Percentiles rank a stretch among this genome's conserved stretches.
Conservation (phyloP, 2,113 vertebrate species). For the Anser brachyrhynchus region DNA sequence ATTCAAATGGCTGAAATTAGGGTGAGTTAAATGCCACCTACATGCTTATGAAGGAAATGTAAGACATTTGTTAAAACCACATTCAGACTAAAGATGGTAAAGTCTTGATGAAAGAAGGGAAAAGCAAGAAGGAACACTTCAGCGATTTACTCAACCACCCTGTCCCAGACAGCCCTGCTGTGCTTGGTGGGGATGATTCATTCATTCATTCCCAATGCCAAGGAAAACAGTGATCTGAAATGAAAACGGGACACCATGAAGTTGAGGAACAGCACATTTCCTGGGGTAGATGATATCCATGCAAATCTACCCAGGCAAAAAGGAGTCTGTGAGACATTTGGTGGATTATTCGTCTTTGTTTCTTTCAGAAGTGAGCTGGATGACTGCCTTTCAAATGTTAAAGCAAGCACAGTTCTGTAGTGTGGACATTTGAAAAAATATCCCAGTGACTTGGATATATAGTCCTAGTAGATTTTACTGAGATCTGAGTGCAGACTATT, state of each 20-base stretch:
- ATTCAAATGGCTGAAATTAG: background rate
- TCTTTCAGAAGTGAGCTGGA: conserved; percentile 36
- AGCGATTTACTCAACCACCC: background rate
- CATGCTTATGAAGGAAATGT: conserved; percentile 7
- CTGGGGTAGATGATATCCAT: background rate
- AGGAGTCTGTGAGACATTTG: conserved; percentile 30
- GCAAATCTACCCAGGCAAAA: conserved; percentile 33
- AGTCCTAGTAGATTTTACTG: background rate
- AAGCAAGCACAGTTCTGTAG: background rate
- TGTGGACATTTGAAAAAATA: background rate
- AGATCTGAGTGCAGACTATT: background rate
- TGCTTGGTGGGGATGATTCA: conserved; percentile 55
- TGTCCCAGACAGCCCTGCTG: conserved; percentile 58
- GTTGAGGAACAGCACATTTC: conserved; percentile 34
- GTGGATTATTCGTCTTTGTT: conserved; percentile 27
- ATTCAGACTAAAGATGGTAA: background rate
- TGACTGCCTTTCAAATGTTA: conserved; percentile 15
- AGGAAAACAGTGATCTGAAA: conserved; percentile 56
- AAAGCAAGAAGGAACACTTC: conserved; percentile 33
- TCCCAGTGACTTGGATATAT: background rate
- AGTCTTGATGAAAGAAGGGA: conserved; percentile 1
- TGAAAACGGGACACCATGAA: conserved; percentile 13
- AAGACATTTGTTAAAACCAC: conserved; percentile 25
- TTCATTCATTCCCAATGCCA: conserved; percentile 9
- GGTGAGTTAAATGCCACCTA: background rate